Conservation (phyloP, 2,797 vertebrate species). For the Hemitrygon akajei region DNA sequence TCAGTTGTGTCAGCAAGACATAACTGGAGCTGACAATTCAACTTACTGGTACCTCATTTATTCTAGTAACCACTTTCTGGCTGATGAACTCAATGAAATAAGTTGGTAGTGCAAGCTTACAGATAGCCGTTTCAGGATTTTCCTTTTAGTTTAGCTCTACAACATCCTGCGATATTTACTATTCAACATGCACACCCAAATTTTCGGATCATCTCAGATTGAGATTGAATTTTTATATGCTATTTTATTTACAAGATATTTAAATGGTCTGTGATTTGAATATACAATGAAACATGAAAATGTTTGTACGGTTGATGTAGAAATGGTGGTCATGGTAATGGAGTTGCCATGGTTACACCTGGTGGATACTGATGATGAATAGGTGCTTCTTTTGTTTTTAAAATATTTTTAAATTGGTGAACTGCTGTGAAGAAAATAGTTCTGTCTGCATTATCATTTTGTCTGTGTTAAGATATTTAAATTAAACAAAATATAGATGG, state of each 20-base stretch:
- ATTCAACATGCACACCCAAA: no score
- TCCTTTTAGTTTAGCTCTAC: not conserved
- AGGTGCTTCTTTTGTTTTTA: no score
- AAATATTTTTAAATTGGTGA: not conserved
- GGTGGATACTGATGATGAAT: not conserved
- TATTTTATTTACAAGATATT: constrained; percentile 3
- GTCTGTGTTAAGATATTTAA: not conserved
- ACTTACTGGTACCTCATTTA: no score
- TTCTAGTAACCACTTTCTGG: no score
- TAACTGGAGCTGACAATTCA: no score
- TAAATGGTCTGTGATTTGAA: not conserved
- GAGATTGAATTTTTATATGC: not conserved
- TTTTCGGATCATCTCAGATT: not conserved
- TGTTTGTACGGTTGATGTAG: not conserved
- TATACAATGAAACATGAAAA: not conserved
- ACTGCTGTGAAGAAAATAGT: not conserved
- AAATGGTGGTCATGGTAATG: constrained; percentile 23
- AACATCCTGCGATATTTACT: not conserved
- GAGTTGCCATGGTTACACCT: constrained; percentile 13
- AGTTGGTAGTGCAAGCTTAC: no score
- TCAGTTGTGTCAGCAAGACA: no score
- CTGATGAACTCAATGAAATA: no score
- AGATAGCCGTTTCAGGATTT: no score
- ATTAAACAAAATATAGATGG: not conserved
- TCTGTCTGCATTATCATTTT: not conserved